Conservation (phyloP, 2,888 invertebrate genomes). For the Cinara cedri region DNA sequence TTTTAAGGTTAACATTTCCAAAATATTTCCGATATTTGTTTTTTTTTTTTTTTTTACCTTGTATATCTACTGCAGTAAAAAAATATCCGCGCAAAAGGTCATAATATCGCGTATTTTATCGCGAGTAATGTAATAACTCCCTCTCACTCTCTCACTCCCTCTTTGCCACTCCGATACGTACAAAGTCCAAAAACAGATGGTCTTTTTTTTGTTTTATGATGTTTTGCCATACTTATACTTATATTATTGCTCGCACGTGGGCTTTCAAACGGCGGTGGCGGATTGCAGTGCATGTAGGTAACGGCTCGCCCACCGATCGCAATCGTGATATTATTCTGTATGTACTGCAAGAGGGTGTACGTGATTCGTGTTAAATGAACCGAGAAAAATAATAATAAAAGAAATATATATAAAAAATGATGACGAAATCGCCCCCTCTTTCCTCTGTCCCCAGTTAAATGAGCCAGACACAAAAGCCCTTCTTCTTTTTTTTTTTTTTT, state of each 20-base stretch:
- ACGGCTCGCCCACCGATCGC: too few species aligned
- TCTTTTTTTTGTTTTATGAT: not conserved
- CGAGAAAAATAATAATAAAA: constrained; percentile 41
- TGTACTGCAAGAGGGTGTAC: not conserved
- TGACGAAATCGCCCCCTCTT: constrained; percentile 1
- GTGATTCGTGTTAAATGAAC: constrained; percentile 48
- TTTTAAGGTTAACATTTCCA: too few species aligned
- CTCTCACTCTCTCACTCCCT: not conserved
- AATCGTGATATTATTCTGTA: too few species aligned
- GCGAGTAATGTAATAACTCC: too few species aligned
- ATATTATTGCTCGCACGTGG: constrained; percentile 16
- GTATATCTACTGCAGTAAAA: too few species aligned
- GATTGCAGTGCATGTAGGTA: not conserved
- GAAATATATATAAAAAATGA: constrained; percentile 26
- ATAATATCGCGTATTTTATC: too few species aligned
- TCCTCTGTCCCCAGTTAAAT: constrained; percentile 33
- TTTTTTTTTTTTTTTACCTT: too few species aligned
- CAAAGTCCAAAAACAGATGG: not conserved
- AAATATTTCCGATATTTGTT: too few species aligned
- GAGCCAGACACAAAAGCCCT: constrained; percentile 38
- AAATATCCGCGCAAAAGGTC: too few species aligned
- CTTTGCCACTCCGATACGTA: not conserved
- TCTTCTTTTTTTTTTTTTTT: constrained; percentile 2
- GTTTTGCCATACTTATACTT: not conserved
- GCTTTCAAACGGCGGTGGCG: not conserved